Evolutionary conservation across 2,113 vertebrate species (phyloP), one percentile per base, ranked within the genome.

Genomic region (Xenotilapia leptura): DNA sequence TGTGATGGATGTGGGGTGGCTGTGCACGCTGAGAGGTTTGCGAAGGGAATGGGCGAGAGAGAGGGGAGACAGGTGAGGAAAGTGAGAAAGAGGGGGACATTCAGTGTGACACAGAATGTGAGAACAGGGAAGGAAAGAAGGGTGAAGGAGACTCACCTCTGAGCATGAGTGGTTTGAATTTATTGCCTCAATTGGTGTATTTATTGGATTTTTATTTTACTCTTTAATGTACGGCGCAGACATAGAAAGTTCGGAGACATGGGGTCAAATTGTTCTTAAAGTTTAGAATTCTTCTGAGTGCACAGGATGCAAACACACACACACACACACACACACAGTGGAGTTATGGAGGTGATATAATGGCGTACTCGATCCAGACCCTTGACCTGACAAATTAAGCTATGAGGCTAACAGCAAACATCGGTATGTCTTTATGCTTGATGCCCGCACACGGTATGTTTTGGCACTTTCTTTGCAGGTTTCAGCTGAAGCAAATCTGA

Each of bases 1-100:
- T 97, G 97, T 99, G 98, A 99, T 99, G 98, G 98, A 99, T 99
- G 97, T 98, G 97, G 95, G 97, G 96, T 96, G 96, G 97, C 91
- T 93, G 96, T 93, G 96, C 96, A 87, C 88, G 47, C 96, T 96
- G 96, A 95, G 97, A 97, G 97, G 97, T 97, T 97, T 94, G 96
- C 96, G 96, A 97, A 96, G 95, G 96, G 95, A 96, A 95, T 92
- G 96, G 94, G 97, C 95, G 96, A 97, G 97, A 97, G 96, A 97
- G 96, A 95, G 62, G 86, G 87, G 88, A 90, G 85, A 93, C 90
- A 93, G 90, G 91, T 93, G 88, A 90, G 86, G n/a, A 45, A 83
- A 70, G 75, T 73, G 88, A 86, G 85, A 88, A 85, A 88, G 83
- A 68, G 55, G 68, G 85, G 86, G 87, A 60, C 38, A 73, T 91